Evolutionary conservation across 2,888 invertebrate species (phyloP).

Genomic region (Macrosiphum euphorbiae): DNA sequence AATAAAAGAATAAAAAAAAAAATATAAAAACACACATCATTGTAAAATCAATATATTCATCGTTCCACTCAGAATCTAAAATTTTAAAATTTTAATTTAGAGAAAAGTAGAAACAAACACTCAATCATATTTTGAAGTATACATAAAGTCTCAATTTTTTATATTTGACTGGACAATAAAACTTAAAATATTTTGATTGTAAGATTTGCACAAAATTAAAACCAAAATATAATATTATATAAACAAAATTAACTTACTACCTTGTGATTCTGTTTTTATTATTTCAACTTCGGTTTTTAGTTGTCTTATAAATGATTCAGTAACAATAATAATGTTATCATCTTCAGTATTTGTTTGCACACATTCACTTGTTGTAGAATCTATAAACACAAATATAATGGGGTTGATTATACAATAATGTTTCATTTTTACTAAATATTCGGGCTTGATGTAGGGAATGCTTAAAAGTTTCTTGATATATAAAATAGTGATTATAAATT

Average conservation of each 20-base stretch:
- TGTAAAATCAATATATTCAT: too few species aligned
- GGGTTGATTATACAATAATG: neutral
- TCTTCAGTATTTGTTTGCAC: neutral
- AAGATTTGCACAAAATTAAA: neutral
- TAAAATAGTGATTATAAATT: neutral
- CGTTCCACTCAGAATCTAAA: too few species aligned
- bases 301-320: neutral
- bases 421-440: neutral
- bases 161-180: neutral
- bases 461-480: neutral
- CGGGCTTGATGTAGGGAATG: neutral
- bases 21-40: too few species aligned
- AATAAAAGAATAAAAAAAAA: too few species aligned
- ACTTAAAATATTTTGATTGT: neutral
- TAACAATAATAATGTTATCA: neutral
- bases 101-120: too few species aligned
- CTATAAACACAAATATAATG: neutral
- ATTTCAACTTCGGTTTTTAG: constrained; percentile 4
- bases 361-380: neutral
- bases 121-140: too few species aligned
- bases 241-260: neutral
- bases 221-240: neutral
- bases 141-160: neutral
- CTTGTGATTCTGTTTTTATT: constrained; percentile 10
- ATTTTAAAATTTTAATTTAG: too few species aligned